A percentile compares a stretch with the other conserved stretches of the same genome.
Conservation (phyloP, 2,113 vertebrate genomes). For the Chloroceryle aenea region DNA sequence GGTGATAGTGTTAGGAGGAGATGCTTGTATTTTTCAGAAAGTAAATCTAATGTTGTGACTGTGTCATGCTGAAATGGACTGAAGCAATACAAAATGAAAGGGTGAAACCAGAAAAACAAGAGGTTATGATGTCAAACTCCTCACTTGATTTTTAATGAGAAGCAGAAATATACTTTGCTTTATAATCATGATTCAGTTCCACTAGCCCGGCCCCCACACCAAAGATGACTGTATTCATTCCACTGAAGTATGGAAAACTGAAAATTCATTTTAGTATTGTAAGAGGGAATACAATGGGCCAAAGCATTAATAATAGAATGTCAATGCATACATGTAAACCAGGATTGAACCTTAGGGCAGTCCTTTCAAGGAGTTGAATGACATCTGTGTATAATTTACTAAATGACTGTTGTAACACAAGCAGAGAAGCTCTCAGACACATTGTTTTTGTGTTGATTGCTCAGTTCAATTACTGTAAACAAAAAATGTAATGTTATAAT, state of each 20-base stretch:
- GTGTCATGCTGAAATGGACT: background rate
- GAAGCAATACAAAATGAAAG: background rate
- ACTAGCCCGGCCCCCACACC: background rate
- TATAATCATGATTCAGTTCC: background rate
- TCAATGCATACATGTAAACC: slow-evolving; percentile 38
- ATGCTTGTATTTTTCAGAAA: background rate
- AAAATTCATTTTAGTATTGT: background rate
- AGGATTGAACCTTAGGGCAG: slow-evolving; percentile 54
- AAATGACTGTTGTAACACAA: slow-evolving; percentile 43
- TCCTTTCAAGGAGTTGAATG: slow-evolving; percentile 32
- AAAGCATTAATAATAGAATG: slow-evolving; percentile 45
- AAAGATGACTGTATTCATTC: background rate
- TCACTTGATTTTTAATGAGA: background rate
- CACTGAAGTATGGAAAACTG: background rate
- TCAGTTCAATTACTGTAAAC: slow-evolving; percentile 62
- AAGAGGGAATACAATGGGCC: background rate
- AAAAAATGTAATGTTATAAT: slow-evolving; percentile 36
- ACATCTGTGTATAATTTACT: slow-evolving; percentile 65
- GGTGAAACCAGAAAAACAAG: background rate
- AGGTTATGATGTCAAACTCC: background rate
- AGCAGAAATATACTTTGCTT: background rate
- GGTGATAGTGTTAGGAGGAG: background rate
- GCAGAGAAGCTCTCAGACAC: slow-evolving; percentile 45
- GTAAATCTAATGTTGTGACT: background rate
- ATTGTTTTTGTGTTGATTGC: slow-evolving; percentile 60